Evolutionary conservation across 2,888 invertebrate genomes (phyloP), one percentile per base, ranked within the genome.

Genomic region (Steinernema hermaphroditum): DNA sequence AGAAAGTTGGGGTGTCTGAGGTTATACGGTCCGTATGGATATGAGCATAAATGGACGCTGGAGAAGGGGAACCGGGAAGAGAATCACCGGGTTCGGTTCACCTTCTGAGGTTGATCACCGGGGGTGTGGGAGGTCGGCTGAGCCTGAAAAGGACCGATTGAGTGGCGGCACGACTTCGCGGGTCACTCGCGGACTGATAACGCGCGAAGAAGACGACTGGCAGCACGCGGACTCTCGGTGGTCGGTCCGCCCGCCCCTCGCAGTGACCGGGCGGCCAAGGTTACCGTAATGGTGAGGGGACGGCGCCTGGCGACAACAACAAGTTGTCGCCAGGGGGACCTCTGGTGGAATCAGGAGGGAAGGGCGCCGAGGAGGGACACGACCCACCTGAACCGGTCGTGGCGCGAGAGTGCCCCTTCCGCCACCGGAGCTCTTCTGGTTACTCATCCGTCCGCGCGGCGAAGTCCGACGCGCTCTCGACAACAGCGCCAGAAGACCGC

Each of bases 11-110:
- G 8, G 32, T 22, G 19, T 1, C 1, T 12, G 62, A 32, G 62
- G 32, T 29, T 29, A 29, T 27, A 62, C 29, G 62, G 62, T 32
- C 27, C 32, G 32, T 62, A 62, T 62, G 27, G 62, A 62, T 32
- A 12, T 62, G 27, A 27, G 62, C 62, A 62, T 62, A 62, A 62
- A 62, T 62, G 62, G 62, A 34, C 29, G 32, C 32, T 37, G 37
- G 62, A 62, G 62, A 62, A 62, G 62, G 46, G 62, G 62, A 62
- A 62, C 62, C 62, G 62, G 54, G 62, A 62, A 62, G 24, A 62
- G 62, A 62, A 62, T 62, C 62, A 62, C 62, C 62, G 62, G 62
- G 62, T 62, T 62, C 62, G 62, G 62, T 62, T 62, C 62, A 62
- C 62, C 62, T 62, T 62, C 62, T 62, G 62, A 62, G 29, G 62